Base-by-base conservation (phyloP, 2,797 vertebrate genomes). In the Crypturellus tataupa region DNA sequence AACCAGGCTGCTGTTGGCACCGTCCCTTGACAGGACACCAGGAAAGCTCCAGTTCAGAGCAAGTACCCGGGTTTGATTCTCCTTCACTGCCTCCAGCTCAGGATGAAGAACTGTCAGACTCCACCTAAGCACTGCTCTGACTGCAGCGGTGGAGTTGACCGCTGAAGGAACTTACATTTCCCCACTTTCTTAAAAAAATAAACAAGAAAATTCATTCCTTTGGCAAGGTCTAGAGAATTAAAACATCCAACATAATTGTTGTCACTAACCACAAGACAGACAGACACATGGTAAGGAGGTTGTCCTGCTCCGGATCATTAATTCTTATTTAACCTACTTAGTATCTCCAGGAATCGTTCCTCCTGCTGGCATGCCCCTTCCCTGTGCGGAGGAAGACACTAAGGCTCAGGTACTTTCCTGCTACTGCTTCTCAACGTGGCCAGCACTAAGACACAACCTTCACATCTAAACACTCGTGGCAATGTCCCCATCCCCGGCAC, bases 391-490 rank as follows among this genome's bases (percentile, higher is more conserved):
- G 53, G 49, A 65, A 93, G 91, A 72, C 1, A 72, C 65, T 6
- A 1, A 0, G 68, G 42, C 23, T 56, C 58, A 19, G 16, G 18
- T 10, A 18, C 27, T 88, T 70, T 27, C 51, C 13, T 44, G 49
- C 47, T 44, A 27, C 56, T 9, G 5, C 51, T 9, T 7, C 39
- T 70, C n/a, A 3, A 35, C 60, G 85, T 18, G 58, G 33, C 20
- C 42, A 35, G 20, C 3, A 8, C 49, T 44, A 21, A 73, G 60
- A 27, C 2, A 0, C 1, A 51, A 75, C 10, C 53, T 71, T 42
- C 49, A 5, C 0, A 18, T 29, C 31, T 19, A 31, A 31, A 18
- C 53, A 9, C 17, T 17, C 16, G 0, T 0, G 0, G 13, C 29
- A 21, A 20, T 67, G 85, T 37, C 47, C 44, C 39, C 20, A 63